A percentile compares a stretch with the other conserved stretches of the same genome.
Conservation (phyloP, 2,113 vertebrate genomes). For the Sorex araneus region DNA sequence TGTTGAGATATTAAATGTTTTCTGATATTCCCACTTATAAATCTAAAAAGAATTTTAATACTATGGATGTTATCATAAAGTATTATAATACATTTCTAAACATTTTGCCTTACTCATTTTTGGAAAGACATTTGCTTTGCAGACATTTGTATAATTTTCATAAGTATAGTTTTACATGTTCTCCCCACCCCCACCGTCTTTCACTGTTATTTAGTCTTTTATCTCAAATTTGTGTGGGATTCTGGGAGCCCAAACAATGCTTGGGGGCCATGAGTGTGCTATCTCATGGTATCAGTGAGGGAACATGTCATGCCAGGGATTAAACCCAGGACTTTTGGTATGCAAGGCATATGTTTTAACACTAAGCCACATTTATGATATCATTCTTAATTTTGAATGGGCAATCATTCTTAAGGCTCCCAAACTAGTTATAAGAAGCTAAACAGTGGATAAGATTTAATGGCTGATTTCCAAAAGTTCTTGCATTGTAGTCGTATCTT, state of each 20-base stretch:
- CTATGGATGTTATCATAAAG: constrained; percentile 45
- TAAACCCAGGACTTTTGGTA: too few relatives aligned
- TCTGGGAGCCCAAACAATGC: too few relatives aligned
- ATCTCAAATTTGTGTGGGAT: neutral
- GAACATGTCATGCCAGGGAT: too few relatives aligned
- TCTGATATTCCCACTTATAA: constrained; percentile 63
- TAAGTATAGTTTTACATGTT: neutral
- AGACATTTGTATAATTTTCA: neutral
- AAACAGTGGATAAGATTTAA: too few relatives aligned
- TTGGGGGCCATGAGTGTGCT: too few relatives aligned
- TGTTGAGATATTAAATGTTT: constrained; percentile 69
- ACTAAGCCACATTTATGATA: too few relatives aligned
- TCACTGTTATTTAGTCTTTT: neutral
- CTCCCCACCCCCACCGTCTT: neutral
- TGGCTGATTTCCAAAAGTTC: neutral
- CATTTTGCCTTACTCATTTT: neutral
- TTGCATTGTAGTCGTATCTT: neutral
- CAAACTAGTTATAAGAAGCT: neutral
- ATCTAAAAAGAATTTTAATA: neutral
- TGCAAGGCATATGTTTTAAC: too few relatives aligned
- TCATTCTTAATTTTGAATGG: neutral
- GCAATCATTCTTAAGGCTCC: neutral
- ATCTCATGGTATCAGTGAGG: too few relatives aligned
- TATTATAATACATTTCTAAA: constrained; percentile 43
- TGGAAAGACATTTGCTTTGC: constrained; percentile 4